phyloP scores from a whole-genome alignment of 2,797 vertebrate genomes.

The Notamacropus eugenii region DNA sequence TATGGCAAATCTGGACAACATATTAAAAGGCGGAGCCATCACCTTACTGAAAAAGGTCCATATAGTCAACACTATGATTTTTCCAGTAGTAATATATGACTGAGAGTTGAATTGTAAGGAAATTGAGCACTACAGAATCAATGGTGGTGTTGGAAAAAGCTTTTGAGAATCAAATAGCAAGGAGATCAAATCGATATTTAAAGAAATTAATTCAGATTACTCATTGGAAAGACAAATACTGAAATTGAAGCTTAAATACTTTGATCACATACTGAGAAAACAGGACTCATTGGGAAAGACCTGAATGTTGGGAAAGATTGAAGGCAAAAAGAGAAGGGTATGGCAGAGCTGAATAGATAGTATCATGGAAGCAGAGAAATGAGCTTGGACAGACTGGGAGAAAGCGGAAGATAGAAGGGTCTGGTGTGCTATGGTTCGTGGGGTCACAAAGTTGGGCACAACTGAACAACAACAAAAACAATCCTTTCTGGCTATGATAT shows the following conservation, averaged over 20 bases:
- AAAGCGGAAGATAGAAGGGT: neutral
- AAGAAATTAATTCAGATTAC: neutral
- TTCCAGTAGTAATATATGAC: neutral
- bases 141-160: neutral
- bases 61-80: neutral
- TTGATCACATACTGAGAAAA: neutral
- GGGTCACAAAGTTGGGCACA: neutral
- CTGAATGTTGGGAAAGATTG: neutral
- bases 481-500: neutral
- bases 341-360: neutral
- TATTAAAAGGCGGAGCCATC: neutral
- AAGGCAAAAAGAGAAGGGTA: neutral
- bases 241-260: neutral
- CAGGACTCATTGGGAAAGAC: neutral
- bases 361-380: neutral
- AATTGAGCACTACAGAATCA: neutral
- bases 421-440: neutral
- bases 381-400: neutral
- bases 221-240: neutral
- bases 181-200: neutral
- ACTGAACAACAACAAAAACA: neutral
- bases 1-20: neutral
- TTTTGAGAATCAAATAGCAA: neutral
- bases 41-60: no score
- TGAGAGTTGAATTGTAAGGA: neutral